These are phyloP conservation scores for Mizuhopecten yessoensis DNA, from an alignment of 1,140 invertebrate species.

Conservation along the genomic window DNA sequence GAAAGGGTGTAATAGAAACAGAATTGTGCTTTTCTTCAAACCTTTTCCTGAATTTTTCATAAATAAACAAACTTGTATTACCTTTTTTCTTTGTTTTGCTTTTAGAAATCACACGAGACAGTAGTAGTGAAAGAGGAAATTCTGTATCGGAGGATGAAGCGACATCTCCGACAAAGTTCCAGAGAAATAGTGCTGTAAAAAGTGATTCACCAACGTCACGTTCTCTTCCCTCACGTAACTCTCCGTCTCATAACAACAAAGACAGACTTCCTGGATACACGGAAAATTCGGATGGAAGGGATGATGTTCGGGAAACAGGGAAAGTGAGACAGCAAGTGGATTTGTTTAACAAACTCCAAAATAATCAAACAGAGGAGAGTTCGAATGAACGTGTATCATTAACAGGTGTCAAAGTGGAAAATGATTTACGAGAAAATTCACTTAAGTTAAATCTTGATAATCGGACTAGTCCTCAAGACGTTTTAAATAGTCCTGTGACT, in stretches of 20 bases:
- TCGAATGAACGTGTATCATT: neutral
- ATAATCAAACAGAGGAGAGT: conserved; percentile 20
- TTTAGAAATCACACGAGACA: conserved; percentile 91
- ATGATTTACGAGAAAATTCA: neutral
- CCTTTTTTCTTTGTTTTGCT: neutral
- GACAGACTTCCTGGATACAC: neutral
- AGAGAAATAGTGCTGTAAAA: conserved; percentile 1
- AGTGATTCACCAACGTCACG: conserved; percentile 10
- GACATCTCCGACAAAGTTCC: conserved; percentile 23
- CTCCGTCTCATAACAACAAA: neutral
- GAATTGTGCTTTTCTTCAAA: no score
- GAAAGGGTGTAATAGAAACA: no score
- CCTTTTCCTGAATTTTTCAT: no score
- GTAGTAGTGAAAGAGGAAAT: conserved; percentile 73
- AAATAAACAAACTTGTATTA: no score
- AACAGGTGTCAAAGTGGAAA: neutral
- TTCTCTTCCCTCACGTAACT: conserved; percentile 28
- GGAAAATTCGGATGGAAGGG: conserved; percentile 8
- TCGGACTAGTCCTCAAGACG: conserved; percentile 42
- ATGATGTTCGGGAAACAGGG: neutral
- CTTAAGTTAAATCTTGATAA: neutral
- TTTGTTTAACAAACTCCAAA: conserved; percentile 29
- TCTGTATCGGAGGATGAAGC: conserved; percentile 70
- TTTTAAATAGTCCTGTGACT: neutral
- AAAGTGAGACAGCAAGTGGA: neutral